phyloP scores from a whole-genome alignment of 2,797 vertebrate species.

The Glossophaga mutica region DNA sequence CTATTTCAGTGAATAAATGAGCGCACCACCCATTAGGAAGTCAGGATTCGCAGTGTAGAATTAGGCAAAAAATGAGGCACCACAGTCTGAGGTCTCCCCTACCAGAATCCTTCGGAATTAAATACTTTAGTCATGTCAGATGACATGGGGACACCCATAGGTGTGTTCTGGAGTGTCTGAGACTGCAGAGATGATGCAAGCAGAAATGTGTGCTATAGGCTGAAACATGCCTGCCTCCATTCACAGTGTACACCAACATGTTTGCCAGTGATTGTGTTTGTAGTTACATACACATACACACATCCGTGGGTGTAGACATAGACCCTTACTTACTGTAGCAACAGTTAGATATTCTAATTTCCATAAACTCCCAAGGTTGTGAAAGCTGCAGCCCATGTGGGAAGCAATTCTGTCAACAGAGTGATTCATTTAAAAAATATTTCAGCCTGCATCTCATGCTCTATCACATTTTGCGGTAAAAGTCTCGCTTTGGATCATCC shows the following conservation, averaged over 20 bases:
- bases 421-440: constrained; percentile 56
- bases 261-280: not conserved
- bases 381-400: constrained; percentile 48
- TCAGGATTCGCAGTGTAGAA: not conserved
- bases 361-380: not conserved
- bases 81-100: not conserved
- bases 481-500: constrained; percentile 21
- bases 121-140: not conserved
- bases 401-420: constrained; percentile 58
- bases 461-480: not conserved
- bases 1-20: not conserved
- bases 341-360: constrained; percentile 33
- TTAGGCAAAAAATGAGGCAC: not conserved
- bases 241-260: not conserved
- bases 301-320: not conserved
- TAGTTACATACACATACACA: not conserved
- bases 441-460: constrained; percentile 52
- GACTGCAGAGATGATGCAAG: not conserved
- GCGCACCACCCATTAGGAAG: not conserved
- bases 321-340: not conserved
- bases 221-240: not conserved
- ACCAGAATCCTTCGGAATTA: not conserved
- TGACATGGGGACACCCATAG: not conserved
- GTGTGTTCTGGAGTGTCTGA: not conserved
- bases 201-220: not conserved